These are phyloP conservation scores for Dryoscopus gambensis DNA, from an alignment of 2,113 vertebrate genomes.

Conservation along the genomic window DNA sequence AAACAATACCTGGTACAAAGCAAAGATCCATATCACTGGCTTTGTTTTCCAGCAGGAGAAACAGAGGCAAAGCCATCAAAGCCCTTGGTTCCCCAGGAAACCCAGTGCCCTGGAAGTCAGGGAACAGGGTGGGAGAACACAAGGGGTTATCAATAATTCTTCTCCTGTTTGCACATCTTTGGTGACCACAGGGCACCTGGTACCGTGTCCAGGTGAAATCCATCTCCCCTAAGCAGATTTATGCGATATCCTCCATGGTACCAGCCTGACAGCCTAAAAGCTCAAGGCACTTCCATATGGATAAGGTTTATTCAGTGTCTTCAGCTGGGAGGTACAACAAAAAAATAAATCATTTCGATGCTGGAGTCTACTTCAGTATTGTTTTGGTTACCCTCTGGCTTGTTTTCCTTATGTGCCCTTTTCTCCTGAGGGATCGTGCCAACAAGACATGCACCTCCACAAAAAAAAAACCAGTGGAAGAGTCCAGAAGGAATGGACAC, in stretches of 20 bases:
- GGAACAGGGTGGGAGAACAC: not conserved
- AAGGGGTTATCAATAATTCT: not conserved
- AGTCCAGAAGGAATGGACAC: not conserved
- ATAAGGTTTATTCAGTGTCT: not conserved
- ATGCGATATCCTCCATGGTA: not conserved
- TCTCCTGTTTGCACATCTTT: not conserved
- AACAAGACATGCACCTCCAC: not conserved
- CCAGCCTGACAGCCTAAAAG: not conserved
- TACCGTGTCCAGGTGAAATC: not conserved
- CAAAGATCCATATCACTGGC: not conserved
- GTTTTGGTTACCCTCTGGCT: not conserved
- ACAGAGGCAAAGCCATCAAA: not conserved
- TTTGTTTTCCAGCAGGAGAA: not conserved
- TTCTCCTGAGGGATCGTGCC: not conserved
- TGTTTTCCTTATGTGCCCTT: not conserved
- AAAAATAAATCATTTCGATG: not conserved
- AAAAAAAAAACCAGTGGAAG: not conserved
- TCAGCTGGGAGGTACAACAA: not conserved
- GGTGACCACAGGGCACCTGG: not conserved
- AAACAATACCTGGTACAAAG: not conserved
- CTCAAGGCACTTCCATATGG: not conserved
- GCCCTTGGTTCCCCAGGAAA: not conserved
- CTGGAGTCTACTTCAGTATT: not conserved
- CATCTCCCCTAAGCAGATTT: accelerated
- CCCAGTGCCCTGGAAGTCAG: not conserved